phyloP scores from a whole-genome alignment of 2,113 vertebrate genomes.

The Reinhardtius hippoglossoides region DNA sequence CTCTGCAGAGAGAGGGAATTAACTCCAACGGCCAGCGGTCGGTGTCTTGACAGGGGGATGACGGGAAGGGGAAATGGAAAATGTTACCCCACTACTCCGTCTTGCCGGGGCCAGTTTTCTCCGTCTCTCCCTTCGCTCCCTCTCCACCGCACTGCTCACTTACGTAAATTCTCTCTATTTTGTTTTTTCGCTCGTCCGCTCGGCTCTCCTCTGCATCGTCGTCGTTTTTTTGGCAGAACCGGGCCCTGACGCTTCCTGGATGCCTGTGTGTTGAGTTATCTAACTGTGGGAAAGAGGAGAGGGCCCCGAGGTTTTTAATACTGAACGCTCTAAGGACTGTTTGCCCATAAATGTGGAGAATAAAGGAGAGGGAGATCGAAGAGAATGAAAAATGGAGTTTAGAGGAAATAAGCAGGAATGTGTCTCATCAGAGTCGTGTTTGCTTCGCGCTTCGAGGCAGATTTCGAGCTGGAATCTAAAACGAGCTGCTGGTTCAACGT shows the following conservation, averaged over 20 bases:
- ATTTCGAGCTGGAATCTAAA: not conserved
- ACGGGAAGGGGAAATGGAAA: constrained; percentile 63
- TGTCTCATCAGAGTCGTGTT: no score
- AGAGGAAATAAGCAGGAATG: not conserved
- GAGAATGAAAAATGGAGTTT: not conserved
- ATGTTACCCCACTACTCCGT: constrained; percentile 65
- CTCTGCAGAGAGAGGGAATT: constrained; percentile 38
- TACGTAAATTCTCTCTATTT: not conserved
- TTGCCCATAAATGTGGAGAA: constrained; percentile 34
- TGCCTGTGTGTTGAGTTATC: constrained; percentile 74
- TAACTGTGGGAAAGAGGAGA: constrained; percentile 70
- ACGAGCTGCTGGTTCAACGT: not conserved
- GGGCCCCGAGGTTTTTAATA: constrained; percentile 55
- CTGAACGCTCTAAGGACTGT: constrained; percentile 34
- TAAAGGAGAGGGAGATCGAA: not conserved
- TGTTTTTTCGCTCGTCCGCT: constrained; percentile 20
- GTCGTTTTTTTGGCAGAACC: constrained; percentile 58
- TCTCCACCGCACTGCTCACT: constrained; percentile 20
- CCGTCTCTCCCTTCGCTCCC: constrained; percentile 49
- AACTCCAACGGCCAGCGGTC: constrained; percentile 46
- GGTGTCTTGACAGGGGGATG: constrained; percentile 50
- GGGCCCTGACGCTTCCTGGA: constrained; percentile 72
- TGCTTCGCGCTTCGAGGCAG: not conserved
- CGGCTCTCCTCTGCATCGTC: constrained; percentile 18
- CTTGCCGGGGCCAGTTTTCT: constrained; percentile 17